Conservation (phyloP, 2,888 invertebrate genomes). For the Drosophila fulvimacula region DNA sequence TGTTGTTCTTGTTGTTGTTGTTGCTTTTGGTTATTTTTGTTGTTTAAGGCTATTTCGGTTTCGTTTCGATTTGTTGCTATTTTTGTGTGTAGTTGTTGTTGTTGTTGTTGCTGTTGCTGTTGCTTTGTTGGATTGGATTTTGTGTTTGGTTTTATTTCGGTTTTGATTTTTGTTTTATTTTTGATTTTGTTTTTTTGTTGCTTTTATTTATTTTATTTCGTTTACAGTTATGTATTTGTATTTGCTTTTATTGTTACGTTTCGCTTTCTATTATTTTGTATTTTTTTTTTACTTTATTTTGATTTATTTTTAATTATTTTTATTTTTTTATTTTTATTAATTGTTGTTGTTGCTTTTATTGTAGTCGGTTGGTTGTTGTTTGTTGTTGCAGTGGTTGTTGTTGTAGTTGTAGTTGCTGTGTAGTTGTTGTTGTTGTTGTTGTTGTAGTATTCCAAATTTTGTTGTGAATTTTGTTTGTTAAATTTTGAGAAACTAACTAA, state of each 20-base stretch:
- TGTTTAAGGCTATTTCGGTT: conserved; percentile 60
- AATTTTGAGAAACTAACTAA: conserved; percentile 84
- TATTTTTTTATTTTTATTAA: conserved; percentile 55
- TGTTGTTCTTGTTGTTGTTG: conserved; percentile 25
- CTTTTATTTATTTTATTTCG: conserved; percentile 26
- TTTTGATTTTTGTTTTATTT: conserved; percentile 44
- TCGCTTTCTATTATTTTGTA: conserved; percentile 48
- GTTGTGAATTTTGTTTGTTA: conserved; percentile 84
- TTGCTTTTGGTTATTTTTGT: conserved; percentile 28
- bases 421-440: conserved; percentile 63
- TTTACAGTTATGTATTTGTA: conserved; percentile 38
- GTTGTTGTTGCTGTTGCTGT: conserved; percentile 54
- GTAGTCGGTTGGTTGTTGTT: conserved; percentile 59
- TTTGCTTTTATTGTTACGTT: conserved; percentile 68
- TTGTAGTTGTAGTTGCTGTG: conserved; percentile 43
- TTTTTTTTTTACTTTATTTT: conserved; percentile 19
- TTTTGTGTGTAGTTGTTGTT: conserved; percentile 39
- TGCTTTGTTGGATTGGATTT: conserved; percentile 42
- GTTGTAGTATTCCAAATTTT: conserved; percentile 83
- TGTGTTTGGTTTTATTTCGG: conserved; percentile 51
- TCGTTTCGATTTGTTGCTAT: conserved; percentile 61
- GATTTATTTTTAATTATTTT: background rate
- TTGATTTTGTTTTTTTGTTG: conserved; percentile 41
- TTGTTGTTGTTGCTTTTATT: conserved; percentile 56
- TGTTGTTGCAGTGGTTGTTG: conserved; percentile 52